These are phyloP conservation scores for Phorcus lineatus DNA, from an alignment of 2,888 invertebrate genomes.

Conservation along the genomic window DNA sequence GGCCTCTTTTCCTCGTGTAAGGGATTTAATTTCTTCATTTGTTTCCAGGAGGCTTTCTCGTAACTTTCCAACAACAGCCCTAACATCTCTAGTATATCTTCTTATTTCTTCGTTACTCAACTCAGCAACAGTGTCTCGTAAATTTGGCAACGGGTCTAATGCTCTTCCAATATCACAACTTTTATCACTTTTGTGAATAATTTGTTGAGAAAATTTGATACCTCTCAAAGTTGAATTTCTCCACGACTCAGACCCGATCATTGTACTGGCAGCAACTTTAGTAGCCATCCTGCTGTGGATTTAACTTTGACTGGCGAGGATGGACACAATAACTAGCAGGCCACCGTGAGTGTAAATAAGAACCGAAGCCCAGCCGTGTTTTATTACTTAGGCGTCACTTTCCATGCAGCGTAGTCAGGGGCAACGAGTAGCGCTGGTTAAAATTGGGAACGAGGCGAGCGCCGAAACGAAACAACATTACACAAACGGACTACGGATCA, in stretches of 20 bases:
- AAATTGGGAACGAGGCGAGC: neutral
- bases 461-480: neutral
- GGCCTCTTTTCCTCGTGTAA: slow-evolving; percentile 71
- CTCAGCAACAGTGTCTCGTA: slow-evolving; percentile 71
- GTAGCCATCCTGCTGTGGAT: slow-evolving; percentile 31
- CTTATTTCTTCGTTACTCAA: slow-evolving; percentile 74
- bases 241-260: slow-evolving; percentile 73
- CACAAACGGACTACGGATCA: too few relatives aligned
- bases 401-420: slow-evolving; percentile 42
- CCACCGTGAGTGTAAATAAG: slow-evolving; percentile 2
- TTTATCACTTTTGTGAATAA: slow-evolving; percentile 71
- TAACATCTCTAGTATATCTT: slow-evolving; percentile 71
- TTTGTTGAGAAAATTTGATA: slow-evolving; percentile 71
- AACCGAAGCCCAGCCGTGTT: slow-evolving; percentile 14
- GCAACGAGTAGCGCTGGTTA: slow-evolving; percentile 29
- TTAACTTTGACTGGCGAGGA: neutral
- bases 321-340: slow-evolving; percentile 17
- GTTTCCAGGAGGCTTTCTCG: slow-evolving; percentile 72
- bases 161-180: slow-evolving; percentile 68
- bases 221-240: slow-evolving; percentile 71
- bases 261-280: slow-evolving; percentile 48
- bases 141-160: slow-evolving; percentile 72
- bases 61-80: slow-evolving; percentile 71
- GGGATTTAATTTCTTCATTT: slow-evolving; percentile 74
- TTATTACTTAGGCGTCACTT: slow-evolving; percentile 31